These are phyloP conservation scores for Thunnus albacares DNA, from an alignment of 2,797 vertebrate genomes.

Conservation along the genomic window DNA sequence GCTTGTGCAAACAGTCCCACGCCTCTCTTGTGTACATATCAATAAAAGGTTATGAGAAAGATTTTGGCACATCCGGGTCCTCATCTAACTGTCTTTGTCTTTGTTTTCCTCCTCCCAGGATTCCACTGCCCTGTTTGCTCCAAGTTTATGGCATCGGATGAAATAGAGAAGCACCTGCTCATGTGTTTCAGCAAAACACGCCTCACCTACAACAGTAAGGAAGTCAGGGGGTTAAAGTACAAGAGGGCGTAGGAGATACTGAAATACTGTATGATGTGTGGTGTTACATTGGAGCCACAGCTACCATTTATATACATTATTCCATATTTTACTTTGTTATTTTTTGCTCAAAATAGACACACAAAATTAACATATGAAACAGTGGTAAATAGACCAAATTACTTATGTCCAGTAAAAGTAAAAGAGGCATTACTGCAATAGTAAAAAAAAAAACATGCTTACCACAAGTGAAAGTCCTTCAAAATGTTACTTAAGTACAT, in stretches of 20 bases:
- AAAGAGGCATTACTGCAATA: no score
- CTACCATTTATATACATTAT: no score
- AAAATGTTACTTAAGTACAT: no score
- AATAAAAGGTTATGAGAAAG: slow-evolving; percentile 29
- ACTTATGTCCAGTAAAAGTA: no score
- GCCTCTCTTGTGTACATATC: slow-evolving; percentile 46
- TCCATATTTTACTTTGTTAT: no score
- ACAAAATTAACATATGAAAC: no score
- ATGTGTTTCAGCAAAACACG: slow-evolving; percentile 97
- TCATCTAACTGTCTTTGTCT: slow-evolving; percentile 45
- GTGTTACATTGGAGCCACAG: no score
- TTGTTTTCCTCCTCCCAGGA: slow-evolving; percentile 81
- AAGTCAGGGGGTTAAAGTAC: neutral
- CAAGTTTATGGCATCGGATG: slow-evolving; percentile 95
- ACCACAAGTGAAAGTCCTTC: no score
- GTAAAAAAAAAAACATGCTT: no score
- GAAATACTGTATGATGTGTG: no score
- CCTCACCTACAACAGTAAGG: slow-evolving; percentile 98
- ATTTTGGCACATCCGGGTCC: slow-evolving; percentile 17
- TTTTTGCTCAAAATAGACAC: no score
- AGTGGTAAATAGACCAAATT: no score
- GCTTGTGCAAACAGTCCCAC: slow-evolving; percentile 22
- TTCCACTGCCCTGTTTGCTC: slow-evolving; percentile 98
- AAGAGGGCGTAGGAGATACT: neutral
- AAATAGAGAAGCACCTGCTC: slow-evolving; percentile 97